Evolutionary conservation across 2,113 vertebrate genomes (phyloP), one percentile per base, ranked within the genome.

Genomic region (Sprattus sprattus): DNA sequence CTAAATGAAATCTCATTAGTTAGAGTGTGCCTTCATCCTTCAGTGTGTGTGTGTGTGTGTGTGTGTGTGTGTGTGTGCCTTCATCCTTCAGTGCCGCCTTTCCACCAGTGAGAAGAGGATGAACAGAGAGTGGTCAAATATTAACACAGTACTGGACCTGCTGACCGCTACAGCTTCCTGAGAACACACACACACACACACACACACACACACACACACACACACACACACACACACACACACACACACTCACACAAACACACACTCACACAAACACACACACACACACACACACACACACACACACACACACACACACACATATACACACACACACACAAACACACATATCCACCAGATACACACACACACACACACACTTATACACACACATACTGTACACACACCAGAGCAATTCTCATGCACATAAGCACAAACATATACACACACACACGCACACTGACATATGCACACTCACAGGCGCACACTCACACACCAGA

Each of bases 1-100:
- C 95, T 93, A 91, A 93, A 96, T 96, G 93, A 94, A 95, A 96
- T 96, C 97, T 96, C 95, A 97, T 97, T 96, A 95, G 94, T 92
- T 92, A 92, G 94, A 96, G 95, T 95, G 94, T 86, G 91, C 47
- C 47, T 11, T 49, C 47, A 49, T 95, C 92, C 94, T 92, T 88
- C 87, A 71, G 78, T 2, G 47, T n/a, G n/a, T n/a, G n/a, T n/a
- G n/a, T n/a, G n/a, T n/a, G n/a, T n/a, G n/a, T n/a, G n/a, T n/a
- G n/a, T n/a, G n/a, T n/a, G n/a, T n/a, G n/a, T n/a, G n/a, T n/a
- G n/a, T n/a, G 95, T 95, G 94, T 86, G 91, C 47, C 47, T 11
- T 49, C 47, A 49, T 11, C 92, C 94, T 88, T 87, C 93, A 90
- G 92, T 92, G 94, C 95, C 92, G 86, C 91, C 87, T 87, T 89